Evolutionary conservation across 2,113 vertebrate species (phyloP), one percentile per base, ranked within the genome.

Genomic region (Ciconia maguari): DNA sequence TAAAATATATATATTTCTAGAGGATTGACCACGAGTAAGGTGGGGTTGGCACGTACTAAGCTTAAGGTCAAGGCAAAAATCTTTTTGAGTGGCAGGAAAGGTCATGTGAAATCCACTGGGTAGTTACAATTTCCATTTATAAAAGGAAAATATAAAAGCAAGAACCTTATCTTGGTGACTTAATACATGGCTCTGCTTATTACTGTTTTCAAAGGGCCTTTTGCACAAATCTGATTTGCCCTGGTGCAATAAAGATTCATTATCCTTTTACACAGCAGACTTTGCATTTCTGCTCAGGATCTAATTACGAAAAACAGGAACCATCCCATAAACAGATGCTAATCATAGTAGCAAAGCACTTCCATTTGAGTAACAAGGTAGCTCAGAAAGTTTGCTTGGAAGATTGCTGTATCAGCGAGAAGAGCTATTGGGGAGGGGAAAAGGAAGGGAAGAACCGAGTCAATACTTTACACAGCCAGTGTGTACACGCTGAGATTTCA

Each of bases 71-170:
- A 97, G 69, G 90, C 94, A 95, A 94, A 96, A 97, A 96, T 95
- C 94, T 98, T 97, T 98, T 95, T 93, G 92, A 98, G 96, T 98
- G 94, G 93, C 96, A 92, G 94, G 96, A 99, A 99, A 98, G 98
- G 98, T 98, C 98, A 98, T 80, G 62, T 20, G 93, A 97, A 98
- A 96, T 97, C 93, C 96, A 97, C 96, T 91, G 91, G 94, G 94
- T 96, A 96, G 97, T 97, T 94, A 95, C 95, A 97, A 96, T 98
- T 98, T 98, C 97, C 96, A 97, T 87, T 94, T 98, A 98, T 92
- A 97, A 98, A 98, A 96, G 90, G 92, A 96, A 94, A 98, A 96
- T 95, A 96, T 77, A 97, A 96, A 90, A 93, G 95, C 93, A 92
- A 86, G 82, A 85, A 80, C 71, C 95, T 98, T 97, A 96, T 97